These are phyloP conservation scores for Thyatira batis DNA, from an alignment of 2,888 invertebrate species.

Conservation along the genomic window DNA sequence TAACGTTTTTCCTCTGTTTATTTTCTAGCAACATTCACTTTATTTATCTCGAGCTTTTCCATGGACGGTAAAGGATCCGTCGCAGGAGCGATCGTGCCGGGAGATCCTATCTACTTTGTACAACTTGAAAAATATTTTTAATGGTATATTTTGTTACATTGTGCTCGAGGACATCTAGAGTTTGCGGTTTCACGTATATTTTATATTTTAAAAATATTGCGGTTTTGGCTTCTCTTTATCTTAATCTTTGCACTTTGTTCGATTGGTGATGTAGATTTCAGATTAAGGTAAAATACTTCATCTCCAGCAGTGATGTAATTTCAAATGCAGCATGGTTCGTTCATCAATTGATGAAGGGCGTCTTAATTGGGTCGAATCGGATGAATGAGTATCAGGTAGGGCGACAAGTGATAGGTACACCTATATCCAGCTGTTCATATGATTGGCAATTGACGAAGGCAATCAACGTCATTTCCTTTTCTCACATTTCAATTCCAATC, in stretches of 20 bases:
- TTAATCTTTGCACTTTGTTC: not conserved
- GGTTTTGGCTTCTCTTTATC: not conserved
- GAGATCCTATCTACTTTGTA: slow-evolving; percentile 1
- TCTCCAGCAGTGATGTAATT: not conserved
- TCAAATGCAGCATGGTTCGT: not conserved
- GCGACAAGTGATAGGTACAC: slow-evolving; percentile 4
- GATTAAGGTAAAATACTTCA: not conserved
- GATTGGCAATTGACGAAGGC: not conserved
- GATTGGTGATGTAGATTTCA: not conserved
- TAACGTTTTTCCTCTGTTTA: not conserved
- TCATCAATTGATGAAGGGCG: not conserved
- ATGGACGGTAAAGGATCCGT: not conserved
- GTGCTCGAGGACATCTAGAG: not conserved
- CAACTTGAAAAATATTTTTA: slow-evolving; percentile 5
- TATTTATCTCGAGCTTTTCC: slow-evolving; percentile 14
- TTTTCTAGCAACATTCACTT: slow-evolving; percentile 13
- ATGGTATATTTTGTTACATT: slow-evolving; percentile 8
- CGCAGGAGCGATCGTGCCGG: not conserved
- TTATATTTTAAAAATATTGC: not conserved
- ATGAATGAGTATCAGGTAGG: slow-evolving; percentile 1
- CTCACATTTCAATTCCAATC: not conserved
- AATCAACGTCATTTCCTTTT: not conserved
- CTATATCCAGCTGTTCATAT: not conserved
- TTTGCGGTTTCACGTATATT: not conserved
- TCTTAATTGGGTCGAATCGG: not conserved